Evolutionary conservation across 2,797 vertebrate species (phyloP).

Genomic region (Coracias cyanogaster): DNA sequence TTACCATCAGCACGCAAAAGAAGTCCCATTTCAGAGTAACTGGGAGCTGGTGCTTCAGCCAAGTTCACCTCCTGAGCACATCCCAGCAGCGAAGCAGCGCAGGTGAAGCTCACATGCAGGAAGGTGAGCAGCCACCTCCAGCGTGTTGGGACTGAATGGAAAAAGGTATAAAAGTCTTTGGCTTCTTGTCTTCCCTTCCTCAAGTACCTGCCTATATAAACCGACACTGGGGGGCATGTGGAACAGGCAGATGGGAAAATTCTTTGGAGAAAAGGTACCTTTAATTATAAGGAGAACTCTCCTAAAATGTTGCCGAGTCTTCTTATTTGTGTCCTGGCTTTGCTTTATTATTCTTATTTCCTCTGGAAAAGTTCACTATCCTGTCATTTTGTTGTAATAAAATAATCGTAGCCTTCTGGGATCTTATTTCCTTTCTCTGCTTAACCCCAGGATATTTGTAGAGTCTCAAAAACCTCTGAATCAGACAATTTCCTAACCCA

Average conservation of each 20-base stretch:
- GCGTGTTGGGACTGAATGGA: accelerated
- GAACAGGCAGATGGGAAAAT: background rate
- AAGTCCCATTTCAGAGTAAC: background rate
- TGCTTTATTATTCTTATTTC: conserved; percentile 25
- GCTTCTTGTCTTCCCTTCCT: background rate
- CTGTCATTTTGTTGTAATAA: conserved; percentile 47
- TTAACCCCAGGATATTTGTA: conserved; percentile 18
- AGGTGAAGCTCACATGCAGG: background rate
- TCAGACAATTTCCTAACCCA: conserved; percentile 15
- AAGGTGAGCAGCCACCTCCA: background rate
- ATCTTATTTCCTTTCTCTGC: conserved; percentile 35
- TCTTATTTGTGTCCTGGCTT: background rate
- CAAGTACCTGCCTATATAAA: background rate
- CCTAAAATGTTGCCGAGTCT: background rate
- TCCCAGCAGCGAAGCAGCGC: background rate
- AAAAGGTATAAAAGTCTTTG: background rate
- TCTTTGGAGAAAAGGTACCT: background rate
- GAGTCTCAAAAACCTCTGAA: conserved; percentile 37
- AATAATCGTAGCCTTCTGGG: conserved; percentile 41
- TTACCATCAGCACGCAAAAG: accelerated
- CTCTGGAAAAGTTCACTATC: conserved; percentile 37
- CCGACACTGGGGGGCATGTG: background rate
- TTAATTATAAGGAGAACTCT: background rate
- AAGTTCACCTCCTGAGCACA: background rate
- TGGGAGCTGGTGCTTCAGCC: background rate